phyloP scores from a whole-genome alignment of 1,140 invertebrate genomes.

The Nebria ingens region DNA sequence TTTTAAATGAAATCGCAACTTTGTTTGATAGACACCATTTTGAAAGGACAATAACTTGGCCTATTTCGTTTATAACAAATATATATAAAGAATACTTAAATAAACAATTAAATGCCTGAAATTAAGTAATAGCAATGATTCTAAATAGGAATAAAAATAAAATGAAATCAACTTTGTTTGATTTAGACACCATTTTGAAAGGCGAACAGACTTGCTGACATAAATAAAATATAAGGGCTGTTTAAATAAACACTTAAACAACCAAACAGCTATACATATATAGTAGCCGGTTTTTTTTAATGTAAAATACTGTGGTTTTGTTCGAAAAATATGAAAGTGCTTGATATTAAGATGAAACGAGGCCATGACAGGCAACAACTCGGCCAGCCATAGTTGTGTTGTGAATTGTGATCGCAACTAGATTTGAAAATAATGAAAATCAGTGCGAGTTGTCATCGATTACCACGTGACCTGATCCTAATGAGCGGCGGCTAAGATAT shows the following conservation, averaged over 20 bases:
- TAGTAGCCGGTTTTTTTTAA: too few species aligned
- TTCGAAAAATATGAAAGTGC: too few species aligned
- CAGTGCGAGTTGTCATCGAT: constrained; percentile 42
- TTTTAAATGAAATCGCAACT: too few species aligned
- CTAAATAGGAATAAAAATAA: neutral
- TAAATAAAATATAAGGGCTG: neutral
- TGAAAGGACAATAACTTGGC: too few species aligned
- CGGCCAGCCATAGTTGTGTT: neutral
- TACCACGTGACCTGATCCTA: constrained; percentile 51
- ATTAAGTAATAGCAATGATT: too few species aligned
- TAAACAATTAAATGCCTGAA: too few species aligned
- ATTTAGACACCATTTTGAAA: constrained; percentile 50
- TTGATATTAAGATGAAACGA: too few species aligned
- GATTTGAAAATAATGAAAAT: constrained; percentile 17
- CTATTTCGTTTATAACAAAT: too few species aligned
- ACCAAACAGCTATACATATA: neutral
- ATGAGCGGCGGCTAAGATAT: constrained; percentile 47
- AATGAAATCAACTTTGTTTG: constrained; percentile 29
- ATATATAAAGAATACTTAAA: too few species aligned
- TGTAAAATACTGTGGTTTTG: too few species aligned
- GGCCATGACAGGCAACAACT: constrained; percentile 26
- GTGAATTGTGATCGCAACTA: constrained; percentile 14
- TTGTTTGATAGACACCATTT: too few species aligned
- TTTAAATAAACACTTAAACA: neutral
- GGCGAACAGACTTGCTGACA: neutral